Evolutionary conservation across 1,140 invertebrate genomes (phyloP), one percentile per base, ranked within the genome.

Genomic region (Arion vulgaris): DNA sequence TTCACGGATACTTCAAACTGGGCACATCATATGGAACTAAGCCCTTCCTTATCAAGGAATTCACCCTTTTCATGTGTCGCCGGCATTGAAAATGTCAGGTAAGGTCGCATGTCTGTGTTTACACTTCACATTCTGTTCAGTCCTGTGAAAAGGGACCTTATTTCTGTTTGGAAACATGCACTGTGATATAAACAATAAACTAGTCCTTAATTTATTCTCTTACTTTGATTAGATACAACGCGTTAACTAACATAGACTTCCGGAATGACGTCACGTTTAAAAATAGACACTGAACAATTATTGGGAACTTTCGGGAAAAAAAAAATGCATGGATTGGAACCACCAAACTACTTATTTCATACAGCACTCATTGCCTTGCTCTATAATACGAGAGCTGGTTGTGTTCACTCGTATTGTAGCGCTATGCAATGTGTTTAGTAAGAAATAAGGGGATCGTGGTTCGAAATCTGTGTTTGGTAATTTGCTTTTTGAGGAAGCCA

Each of bases 101-200:
- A 66, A 66, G 62, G 62, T 66, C 19, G 11, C n/a, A 28, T 66
- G 62, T 66, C 62, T 66, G 62, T 66, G 62, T 66, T 66, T 66
- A 66, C 17, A 32, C 62, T 66, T 32, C 62, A 13, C n/a, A 66
- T 66, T 66, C 9, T 32, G n/a, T 11, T 66, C 62, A 13, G 7
- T 5, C 28, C n/a, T 11, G 62, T 5, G 5, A 32, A 66, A 66
- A 66, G 62, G 62, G 5, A n/a, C 62, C 11, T 66, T 66, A 13
- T 15, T 66, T n/a, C n/a, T 45, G 41, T 45, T 45, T 5, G 15
- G 15, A 45, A 5, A 7, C 41, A 45, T 45, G 15, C 41, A 45
- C 41, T 45, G 41, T 45, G n/a, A 45, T 45, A 45, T 15, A 45
- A 45, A 5, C 5, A 45, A 45, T 45, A 45, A 45, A 7, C 5